Evolutionary conservation across 2,888 invertebrate genomes (phyloP).

Genomic region (Carterocephalus palaemon): DNA sequence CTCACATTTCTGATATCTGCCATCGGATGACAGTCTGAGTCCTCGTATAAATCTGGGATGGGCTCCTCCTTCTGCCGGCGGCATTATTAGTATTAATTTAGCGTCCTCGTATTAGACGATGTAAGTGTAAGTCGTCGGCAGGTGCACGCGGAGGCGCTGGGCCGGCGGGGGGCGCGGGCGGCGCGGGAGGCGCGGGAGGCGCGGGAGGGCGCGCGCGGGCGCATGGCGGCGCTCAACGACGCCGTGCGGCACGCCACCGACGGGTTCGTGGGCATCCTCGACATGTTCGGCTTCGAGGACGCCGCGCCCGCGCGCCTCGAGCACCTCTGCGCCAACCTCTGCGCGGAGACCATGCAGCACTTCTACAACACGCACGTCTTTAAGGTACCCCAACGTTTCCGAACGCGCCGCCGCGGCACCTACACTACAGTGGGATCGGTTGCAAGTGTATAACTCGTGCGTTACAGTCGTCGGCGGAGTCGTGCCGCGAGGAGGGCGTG

Average conservation of each 20-base stretch:
- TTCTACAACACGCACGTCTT: constrained; percentile 98
- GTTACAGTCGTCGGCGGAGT: constrained; percentile 75
- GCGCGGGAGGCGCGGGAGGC: constrained; percentile 89
- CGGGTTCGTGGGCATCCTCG: constrained; percentile 96
- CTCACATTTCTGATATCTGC: too few species aligned
- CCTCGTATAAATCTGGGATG: too few species aligned
- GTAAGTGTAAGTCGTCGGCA: constrained; percentile 6
- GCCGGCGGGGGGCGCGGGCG: constrained; percentile 90
- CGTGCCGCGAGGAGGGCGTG: constrained; percentile 95
- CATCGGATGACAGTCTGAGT: constrained; percentile 84
- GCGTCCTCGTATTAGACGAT: too few species aligned
- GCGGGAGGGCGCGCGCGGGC: constrained; percentile 87
- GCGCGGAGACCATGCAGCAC: constrained; percentile 98
- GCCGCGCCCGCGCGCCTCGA: constrained; percentile 93
- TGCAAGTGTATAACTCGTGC: too few species aligned
- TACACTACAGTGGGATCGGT: too few species aligned
- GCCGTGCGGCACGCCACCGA: constrained; percentile 95
- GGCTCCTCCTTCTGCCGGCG: too few species aligned
- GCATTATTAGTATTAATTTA: too few species aligned
- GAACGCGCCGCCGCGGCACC: too few species aligned
- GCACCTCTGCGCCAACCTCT: constrained; percentile 95
- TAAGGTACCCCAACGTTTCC: constrained; percentile 83
- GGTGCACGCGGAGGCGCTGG: constrained; percentile 86
- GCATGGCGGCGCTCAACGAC: constrained; percentile 94
- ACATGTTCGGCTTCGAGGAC: constrained; percentile 98